These are phyloP conservation scores for Chelonoidis abingdonii DNA, from an alignment of 2,113 vertebrate genomes.

Conservation along the genomic window DNA sequence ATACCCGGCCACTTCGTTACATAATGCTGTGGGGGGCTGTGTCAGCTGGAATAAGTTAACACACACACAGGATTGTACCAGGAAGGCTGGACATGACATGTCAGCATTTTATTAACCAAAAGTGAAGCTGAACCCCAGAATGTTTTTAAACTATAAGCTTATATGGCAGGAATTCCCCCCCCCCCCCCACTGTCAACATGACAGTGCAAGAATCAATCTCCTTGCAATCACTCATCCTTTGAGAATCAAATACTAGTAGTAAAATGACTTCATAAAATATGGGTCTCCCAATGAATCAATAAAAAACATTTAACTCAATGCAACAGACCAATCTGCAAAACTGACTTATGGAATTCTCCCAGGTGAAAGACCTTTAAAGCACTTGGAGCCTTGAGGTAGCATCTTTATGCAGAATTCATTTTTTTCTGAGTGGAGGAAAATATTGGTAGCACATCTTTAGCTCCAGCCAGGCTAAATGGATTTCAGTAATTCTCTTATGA, in stretches of 20 bases:
- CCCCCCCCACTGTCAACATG: conserved; percentile 54
- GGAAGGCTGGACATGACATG: conserved; percentile 73
- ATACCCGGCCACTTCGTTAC: neutral
- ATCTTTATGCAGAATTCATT: conserved; percentile 82
- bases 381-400: conserved; percentile 88
- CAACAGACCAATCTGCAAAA: conserved; percentile 73
- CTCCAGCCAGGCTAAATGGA: conserved; percentile 73
- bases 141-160: conserved; percentile 68
- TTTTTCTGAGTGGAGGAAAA: conserved; percentile 74
- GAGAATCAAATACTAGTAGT: conserved; percentile 74
- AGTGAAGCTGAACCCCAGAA: conserved; percentile 75
- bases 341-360: conserved; percentile 72
- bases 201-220: conserved; percentile 73
- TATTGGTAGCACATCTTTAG: conserved; percentile 64
- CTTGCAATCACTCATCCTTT: conserved; percentile 68
- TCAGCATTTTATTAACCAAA: conserved; percentile 84
- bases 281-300: conserved; percentile 60
- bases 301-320: conserved; percentile 57
- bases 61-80: conserved; percentile 61
- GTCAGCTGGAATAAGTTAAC: conserved; percentile 24
- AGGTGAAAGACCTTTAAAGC: conserved; percentile 79
- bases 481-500: conserved; percentile 72
- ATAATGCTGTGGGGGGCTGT: neutral
- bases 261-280: conserved; percentile 77
- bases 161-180: conserved; percentile 64